Evolutionary conservation across 2,797 vertebrate genomes (phyloP), one percentile per base, ranked within the genome.

Genomic region (Hyperoplus lanceolatus): DNA sequence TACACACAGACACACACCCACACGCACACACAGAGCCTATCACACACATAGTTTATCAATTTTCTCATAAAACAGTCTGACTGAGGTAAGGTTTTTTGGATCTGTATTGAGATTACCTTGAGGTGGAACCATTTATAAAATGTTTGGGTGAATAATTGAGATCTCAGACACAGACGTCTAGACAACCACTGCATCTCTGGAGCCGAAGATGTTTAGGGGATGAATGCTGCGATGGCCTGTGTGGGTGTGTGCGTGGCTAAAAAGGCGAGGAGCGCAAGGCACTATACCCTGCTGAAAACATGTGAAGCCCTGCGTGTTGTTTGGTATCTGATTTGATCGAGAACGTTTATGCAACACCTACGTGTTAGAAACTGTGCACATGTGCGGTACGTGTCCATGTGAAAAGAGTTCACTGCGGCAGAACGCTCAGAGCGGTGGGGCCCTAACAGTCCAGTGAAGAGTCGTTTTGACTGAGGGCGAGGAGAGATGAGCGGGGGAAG

Each of bases 21-120:
- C 29, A 29, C 29, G 29, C 29, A 29, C 29, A 29, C 29, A 87
- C 83, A 86, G 74, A 76, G 80, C 65, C 85, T 80, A 86, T 80
- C 78, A 87, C 84, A 88, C 88, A 90, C 80, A 87, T 74, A 81
- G 65, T 84, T 87, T 72, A 88, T 74, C 87, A 58, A 83, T 79
- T 72, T 75, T 85, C 78, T 75, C 73, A 83, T 82, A 87, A 89
- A 89, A 72, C 87, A 90, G 64, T 89, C 84, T 84, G 89, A 76
- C 90, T 92, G 90, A 94, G 92, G 91, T 94, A 93, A 88, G 82
- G 84, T 81, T 82, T 90, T 29, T 67, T 85, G 73, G 81, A 82
- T 85, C 77, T 77, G 51, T 79, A 73, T 87, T 82, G 76, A 77
- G 77, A 88, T 87, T 76, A 70, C 58, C 79, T 86, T 59, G 46